Base-by-base conservation (phyloP, 2,113 vertebrate species). In the Hymenochirus boettgeri region DNA sequence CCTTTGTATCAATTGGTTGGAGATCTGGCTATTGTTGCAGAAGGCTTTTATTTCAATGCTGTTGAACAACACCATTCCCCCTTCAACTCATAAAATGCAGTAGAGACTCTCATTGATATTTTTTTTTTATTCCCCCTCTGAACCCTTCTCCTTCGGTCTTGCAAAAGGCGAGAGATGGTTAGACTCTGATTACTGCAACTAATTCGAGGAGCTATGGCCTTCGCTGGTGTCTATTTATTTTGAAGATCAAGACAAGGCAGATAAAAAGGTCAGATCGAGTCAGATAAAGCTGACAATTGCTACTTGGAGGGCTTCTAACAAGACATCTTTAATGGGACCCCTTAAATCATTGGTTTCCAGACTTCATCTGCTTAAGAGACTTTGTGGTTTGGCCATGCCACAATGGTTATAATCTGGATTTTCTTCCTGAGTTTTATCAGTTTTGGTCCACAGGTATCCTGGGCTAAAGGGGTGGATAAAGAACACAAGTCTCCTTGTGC, bases 391-490 rank as follows among this genome's bases (percentile, higher is more conserved):
- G 81, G 81, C 84, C 91, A 90, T 79, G 93, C 88, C 88, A 88
- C 89, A 69, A 98, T 98, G 95, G 84, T n/a, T 71, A 80, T 93
- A 80, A 87, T 90, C n/a, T 86, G 89, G 85, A 81, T 95, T 56
- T 82, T 90, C 82, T 72, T 96, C 74, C 86, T 93, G 77, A 82
- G 84, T 73, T 76, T 87, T 77, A 72, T 89, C 85, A 83, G 89
- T 73, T 72, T 76, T 39, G 74, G 84, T 78, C 62, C 74, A 63
- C 83, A 78, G 75, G 75, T 80, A 51, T 74, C 70, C 65, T 72
- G 75, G 67, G 71, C 79, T 47, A 65, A 50, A 55, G 72, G 57
- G 46, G 54, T 70, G 65, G 69, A 74, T 31, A 74, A 73, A 57
- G 73, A 72, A 56, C 46, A 70, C 31, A 65, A 71, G 61, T 77